These are phyloP conservation scores for Anastrepha ludens DNA, from an alignment of 1,140 invertebrate genomes.

Conservation along the genomic window DNA sequence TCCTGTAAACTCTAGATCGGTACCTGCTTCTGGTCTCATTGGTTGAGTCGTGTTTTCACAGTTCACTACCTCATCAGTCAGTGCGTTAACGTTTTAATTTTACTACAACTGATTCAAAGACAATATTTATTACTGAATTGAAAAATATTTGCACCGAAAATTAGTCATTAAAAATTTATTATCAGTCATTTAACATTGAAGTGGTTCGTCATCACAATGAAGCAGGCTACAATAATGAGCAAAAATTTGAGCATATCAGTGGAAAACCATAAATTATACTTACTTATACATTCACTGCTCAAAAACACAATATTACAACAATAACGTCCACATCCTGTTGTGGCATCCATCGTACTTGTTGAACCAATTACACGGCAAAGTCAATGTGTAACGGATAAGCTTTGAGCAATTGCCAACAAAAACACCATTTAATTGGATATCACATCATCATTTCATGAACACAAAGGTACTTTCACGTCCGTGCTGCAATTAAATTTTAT, in stretches of 20 bases:
- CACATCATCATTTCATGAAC: background rate
- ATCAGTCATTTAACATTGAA: background rate
- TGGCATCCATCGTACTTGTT: background rate
- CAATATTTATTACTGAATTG: no score
- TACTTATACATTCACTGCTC: background rate
- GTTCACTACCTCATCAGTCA: no score
- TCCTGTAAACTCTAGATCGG: no score
- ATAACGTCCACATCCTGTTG: background rate
- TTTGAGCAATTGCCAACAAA: slow-evolving; percentile 33
- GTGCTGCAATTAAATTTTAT: slow-evolving; percentile 42
- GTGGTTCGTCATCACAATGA: background rate
- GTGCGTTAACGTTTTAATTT: no score
- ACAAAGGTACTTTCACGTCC: background rate
- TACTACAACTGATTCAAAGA: no score
- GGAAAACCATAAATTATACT: background rate
- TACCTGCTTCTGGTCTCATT: no score
- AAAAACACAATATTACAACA: background rate
- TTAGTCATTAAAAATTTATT: no score
- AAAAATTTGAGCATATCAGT: slow-evolving; percentile 21
- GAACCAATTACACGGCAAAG: background rate
- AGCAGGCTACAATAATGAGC: background rate
- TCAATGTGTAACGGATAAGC: slow-evolving; percentile 19
- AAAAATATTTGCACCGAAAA: no score
- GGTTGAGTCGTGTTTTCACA: no score
- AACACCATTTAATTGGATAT: slow-evolving; percentile 47